phyloP scores from a whole-genome alignment of 2,888 invertebrate genomes.

The Drosophila emarginata region DNA sequence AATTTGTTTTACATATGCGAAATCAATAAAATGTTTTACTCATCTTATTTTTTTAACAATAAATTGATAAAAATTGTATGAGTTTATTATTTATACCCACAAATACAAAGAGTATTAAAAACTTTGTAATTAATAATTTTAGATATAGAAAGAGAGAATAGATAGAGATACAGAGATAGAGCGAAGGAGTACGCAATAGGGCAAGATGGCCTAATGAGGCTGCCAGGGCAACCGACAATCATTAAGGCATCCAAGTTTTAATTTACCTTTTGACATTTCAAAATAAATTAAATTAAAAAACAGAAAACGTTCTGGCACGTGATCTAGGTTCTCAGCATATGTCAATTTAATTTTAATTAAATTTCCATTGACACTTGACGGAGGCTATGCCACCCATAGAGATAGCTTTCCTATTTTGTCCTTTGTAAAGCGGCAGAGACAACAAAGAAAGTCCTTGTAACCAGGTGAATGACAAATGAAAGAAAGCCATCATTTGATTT shows the following conservation, averaged over 20 bases:
- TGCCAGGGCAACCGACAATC: slow-evolving; percentile 3
- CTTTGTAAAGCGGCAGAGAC: neutral
- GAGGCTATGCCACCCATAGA: slow-evolving; percentile 17
- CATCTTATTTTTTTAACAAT: too few relatives aligned
- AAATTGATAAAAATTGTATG: neutral
- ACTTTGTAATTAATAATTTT: slow-evolving; percentile 39
- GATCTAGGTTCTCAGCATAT: neutral
- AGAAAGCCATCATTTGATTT: slow-evolving; percentile 32
- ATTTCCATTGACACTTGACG: slow-evolving; percentile 46
- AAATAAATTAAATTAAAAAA: slow-evolving; percentile 29
- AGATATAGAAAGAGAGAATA: neutral
- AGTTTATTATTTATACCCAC: too few relatives aligned
- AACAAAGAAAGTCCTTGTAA: slow-evolving; percentile 12
- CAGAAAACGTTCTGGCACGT: slow-evolving; percentile 12
- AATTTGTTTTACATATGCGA: too few relatives aligned
- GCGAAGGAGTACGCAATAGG: neutral
- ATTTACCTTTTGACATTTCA: slow-evolving; percentile 35
- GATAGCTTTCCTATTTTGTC: slow-evolving; percentile 11
- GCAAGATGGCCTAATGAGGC: slow-evolving; percentile 33
- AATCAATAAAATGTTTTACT: too few relatives aligned
- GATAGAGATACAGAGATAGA: neutral
- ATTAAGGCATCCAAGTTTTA: neutral
- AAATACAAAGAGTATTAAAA: neutral
- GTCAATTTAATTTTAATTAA: slow-evolving; percentile 61
- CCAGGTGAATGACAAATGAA: slow-evolving; percentile 11